These are phyloP conservation scores for Cyclophora albipunctata DNA, from an alignment of 2,888 invertebrate species.

Conservation along the genomic window DNA sequence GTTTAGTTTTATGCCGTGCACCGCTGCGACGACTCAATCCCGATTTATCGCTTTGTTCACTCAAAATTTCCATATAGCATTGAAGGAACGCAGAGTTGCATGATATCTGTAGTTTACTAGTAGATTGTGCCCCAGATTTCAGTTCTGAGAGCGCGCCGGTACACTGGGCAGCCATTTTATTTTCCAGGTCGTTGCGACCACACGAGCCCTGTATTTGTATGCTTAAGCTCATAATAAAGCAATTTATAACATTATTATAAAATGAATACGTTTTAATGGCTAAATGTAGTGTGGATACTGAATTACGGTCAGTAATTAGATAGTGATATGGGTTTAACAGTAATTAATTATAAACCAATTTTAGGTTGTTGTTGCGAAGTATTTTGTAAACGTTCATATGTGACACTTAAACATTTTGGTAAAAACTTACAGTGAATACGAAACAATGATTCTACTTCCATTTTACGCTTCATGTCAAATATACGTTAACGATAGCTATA, in stretches of 20 bases:
- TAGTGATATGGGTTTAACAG: no score
- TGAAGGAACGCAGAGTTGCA: slow-evolving; percentile 23
- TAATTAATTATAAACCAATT: no score
- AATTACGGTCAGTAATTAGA: no score
- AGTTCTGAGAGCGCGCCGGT: slow-evolving; percentile 30
- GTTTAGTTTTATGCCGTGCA: neutral
- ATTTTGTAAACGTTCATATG: no score
- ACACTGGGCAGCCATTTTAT: slow-evolving; percentile 36
- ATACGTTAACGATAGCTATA: no score
- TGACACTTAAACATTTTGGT: no score
- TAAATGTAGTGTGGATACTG: no score
- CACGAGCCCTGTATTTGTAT: slow-evolving; percentile 43
- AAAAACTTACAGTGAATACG: no score
- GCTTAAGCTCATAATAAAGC: slow-evolving; percentile 45
- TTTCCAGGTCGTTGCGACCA: slow-evolving; percentile 40
- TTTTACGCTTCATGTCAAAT: no score
- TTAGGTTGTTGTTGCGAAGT: no score
- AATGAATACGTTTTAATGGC: neutral
- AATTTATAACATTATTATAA: slow-evolving; percentile 13
- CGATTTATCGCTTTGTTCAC: slow-evolving; percentile 21
- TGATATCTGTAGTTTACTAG: slow-evolving; percentile 22
- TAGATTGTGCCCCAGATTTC: slow-evolving; percentile 51
- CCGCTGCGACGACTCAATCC: slow-evolving; percentile 14
- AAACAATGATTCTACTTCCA: no score
- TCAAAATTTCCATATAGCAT: slow-evolving; percentile 24